These are phyloP conservation scores for Eucera pruinosa DNA, from an alignment of 2,888 invertebrate genomes.

Conservation along the genomic window DNA sequence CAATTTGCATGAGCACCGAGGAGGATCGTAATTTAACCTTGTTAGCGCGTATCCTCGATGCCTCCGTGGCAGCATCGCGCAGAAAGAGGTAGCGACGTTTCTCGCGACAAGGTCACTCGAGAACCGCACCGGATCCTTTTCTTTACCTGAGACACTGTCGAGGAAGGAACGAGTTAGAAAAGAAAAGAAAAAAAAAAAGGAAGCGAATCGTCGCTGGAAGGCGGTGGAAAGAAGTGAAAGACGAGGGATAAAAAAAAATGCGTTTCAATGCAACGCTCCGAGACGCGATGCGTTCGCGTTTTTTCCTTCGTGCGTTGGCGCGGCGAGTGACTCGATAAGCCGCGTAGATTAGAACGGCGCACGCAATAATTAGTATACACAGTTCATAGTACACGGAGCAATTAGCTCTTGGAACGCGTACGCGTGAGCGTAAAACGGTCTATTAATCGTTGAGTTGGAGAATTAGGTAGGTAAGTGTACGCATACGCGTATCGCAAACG, in stretches of 20 bases:
- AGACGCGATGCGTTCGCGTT: background rate
- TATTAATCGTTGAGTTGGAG: background rate
- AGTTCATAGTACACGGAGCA: too few relatives aligned
- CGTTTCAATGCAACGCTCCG: too few relatives aligned
- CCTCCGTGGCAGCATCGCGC: background rate
- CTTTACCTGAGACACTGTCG: slow-evolving; percentile 39
- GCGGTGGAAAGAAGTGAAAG: slow-evolving; percentile 24
- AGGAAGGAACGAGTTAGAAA: slow-evolving; percentile 44
- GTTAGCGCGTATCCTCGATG: slow-evolving; percentile 41
- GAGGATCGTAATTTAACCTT: slow-evolving; percentile 50
- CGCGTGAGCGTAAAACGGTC: background rate
- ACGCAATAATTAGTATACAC: too few relatives aligned
- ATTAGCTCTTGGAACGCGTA: background rate
- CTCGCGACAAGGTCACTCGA: slow-evolving; percentile 49
- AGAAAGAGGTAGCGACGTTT: slow-evolving; percentile 22
- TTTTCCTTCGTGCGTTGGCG: background rate
- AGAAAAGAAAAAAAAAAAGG: too few relatives aligned
- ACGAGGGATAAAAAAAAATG: too few relatives aligned
- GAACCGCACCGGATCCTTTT: background rate
- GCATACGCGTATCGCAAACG: background rate
- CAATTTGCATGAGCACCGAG: slow-evolving; percentile 51
- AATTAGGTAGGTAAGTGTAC: too few relatives aligned
- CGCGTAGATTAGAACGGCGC: too few relatives aligned
- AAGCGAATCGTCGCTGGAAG: background rate
- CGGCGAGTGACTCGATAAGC: slow-evolving; percentile 13